Evolutionary conservation across 2,113 vertebrate species (phyloP), one percentile per base, ranked within the genome.

Genomic region (Oenanthe melanoleuca): DNA sequence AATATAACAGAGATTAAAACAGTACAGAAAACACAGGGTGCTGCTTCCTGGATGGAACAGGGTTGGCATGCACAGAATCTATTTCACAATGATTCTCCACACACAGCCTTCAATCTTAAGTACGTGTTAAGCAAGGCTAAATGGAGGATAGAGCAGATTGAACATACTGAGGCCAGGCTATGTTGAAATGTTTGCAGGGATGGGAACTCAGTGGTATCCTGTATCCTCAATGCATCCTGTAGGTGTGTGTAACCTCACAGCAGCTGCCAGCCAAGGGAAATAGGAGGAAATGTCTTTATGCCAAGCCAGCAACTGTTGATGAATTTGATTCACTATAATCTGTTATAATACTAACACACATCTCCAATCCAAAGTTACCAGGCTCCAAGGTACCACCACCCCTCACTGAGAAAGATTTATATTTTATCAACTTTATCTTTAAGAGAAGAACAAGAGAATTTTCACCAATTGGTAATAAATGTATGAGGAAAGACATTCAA

Each of bases 371-470:
- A 61, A 53, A 75, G 9, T 18, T 31, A 47, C 8, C 24, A 34
- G 4, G 3, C 47, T 55, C 47, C n/a, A 61, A 74, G 29, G 11
- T 40, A 31, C 0, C 0, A 67, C 2, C 5, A 40, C 4, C 5
- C 5, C 24, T 60, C 28, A 31, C 24, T 22, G 38, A 40, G 13
- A 6, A 67, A 60, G 3, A 9, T 61, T 5, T 40, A 10, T 82
- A 75, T 69, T 69, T 82, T 47, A 47, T 47, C 56, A 29, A 67
- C 24, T 34, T 25, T 9, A 38, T 45, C 8, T 67, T 45, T 67
- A 40, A 40, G 24, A 60, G 6, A 52, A 9, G 50, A 60, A 11
- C 24, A 31, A 34, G 47, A 67, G 6, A 67, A 74, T 60, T 60
- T 81, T 40, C 24, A 67, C 20, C 8, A 8, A 22, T 40, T 19